Evolutionary conservation across 2,113 vertebrate genomes (phyloP).

Genomic region (Tachysurus fulvidraco): DNA sequence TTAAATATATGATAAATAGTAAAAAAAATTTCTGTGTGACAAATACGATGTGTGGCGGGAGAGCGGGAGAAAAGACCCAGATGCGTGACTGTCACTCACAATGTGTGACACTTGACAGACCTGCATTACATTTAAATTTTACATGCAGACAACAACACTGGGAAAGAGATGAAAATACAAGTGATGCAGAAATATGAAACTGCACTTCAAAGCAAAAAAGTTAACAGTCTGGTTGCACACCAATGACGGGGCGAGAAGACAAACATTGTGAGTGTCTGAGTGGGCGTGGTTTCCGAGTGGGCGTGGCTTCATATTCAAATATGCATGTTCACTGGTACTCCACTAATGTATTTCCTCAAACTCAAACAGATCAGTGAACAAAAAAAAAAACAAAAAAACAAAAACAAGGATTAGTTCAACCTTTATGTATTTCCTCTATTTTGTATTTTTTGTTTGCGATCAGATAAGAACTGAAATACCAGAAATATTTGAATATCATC

Average conservation of each 20-base stretch:
- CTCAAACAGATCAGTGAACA: background rate
- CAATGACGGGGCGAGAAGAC: background rate
- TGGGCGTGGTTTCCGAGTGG: background rate
- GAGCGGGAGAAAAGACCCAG: too few relatives aligned
- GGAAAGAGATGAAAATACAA: background rate
- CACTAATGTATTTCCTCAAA: background rate
- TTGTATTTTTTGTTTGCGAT: background rate
- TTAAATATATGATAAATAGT: too few relatives aligned
- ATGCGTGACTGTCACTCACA: too few relatives aligned
- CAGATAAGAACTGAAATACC: background rate
- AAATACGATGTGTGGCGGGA: too few relatives aligned
- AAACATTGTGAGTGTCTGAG: background rate
- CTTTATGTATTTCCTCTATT: too few relatives aligned
- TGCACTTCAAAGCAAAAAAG: background rate
- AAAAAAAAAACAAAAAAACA: too few relatives aligned
- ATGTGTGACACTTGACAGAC: too few relatives aligned
- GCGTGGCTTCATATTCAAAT: background rate
- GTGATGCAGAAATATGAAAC: background rate
- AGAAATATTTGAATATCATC: too few relatives aligned
- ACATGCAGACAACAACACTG: background rate
- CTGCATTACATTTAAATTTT: too few relatives aligned
- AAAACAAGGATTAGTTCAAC: background rate
- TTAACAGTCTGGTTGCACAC: too few relatives aligned
- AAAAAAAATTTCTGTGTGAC: too few relatives aligned
- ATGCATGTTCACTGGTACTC: background rate